Evolutionary conservation across 2,113 vertebrate species (phyloP).

Genomic region (Danio rerio): GRCz12tu NC_133177.1:30670001-30670500

Average conservation of each 20-base stretch:
- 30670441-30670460: conserved; percentile 13
- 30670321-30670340: conserved; percentile 30
- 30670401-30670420: conserved; percentile 46
- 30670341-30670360: conserved; percentile 5
- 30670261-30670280: background rate
- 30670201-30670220: background rate
- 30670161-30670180: background rate
- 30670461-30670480: background rate
- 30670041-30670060: too few species aligned
- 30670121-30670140: background rate
- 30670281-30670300: conserved; percentile 43
- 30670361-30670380: conserved; percentile 36
- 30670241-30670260: background rate
- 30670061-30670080: background rate
- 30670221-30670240: background rate
- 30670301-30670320: background rate
- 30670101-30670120: background rate
- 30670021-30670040: too few species aligned
- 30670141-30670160: conserved; percentile 1
- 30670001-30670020: background rate
- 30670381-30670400: conserved; percentile 45
- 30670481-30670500: background rate
- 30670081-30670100: background rate
- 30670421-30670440: conserved; percentile 41
- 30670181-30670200: background rate